Evolutionary conservation across 1,140 invertebrate genomes (phyloP).

Genomic region (Hypsibius dujardini): DNA sequence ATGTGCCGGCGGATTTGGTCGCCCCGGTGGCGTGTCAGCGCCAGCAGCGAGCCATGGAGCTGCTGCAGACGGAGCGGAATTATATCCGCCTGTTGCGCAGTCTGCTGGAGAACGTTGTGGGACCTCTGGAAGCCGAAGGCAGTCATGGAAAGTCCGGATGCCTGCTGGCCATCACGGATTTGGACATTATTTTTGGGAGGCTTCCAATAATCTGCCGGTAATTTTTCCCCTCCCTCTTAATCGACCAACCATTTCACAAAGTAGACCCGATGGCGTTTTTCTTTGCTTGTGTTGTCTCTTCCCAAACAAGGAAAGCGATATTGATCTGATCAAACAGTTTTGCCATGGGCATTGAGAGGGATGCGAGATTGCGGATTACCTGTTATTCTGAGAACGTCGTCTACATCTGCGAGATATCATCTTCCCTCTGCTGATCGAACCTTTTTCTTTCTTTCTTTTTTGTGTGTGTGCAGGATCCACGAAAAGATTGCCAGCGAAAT

Average conservation of each 20-base stretch:
- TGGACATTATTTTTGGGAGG: slow-evolving; percentile 9
- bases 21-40: slow-evolving; percentile 34
- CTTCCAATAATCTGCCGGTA: neutral
- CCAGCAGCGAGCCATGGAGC: slow-evolving; percentile 73
- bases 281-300: too few species aligned
- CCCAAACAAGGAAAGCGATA: too few species aligned
- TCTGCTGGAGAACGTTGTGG: slow-evolving; percentile 37
- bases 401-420: too few species aligned
- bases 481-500: neutral
- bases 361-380: too few species aligned
- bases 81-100: slow-evolving; percentile 85
- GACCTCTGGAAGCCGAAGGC: neutral
- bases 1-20: too few species aligned
- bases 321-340: too few species aligned
- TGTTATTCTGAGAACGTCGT: too few species aligned
- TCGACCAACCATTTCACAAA: too few species aligned
- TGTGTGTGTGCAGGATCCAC: neutral
- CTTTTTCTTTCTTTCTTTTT: neutral
- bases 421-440: too few species aligned
- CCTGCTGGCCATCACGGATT: neutral
- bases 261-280: too few species aligned
- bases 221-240: neutral
- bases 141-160: neutral
- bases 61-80: slow-evolving; percentile 87
- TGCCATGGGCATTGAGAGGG: too few species aligned